A percentile compares a stretch with the other conserved stretches of the same genome.
phyloP scores from a whole-genome alignment of 2,888 invertebrate species.

The Trichacis sp. region DNA sequence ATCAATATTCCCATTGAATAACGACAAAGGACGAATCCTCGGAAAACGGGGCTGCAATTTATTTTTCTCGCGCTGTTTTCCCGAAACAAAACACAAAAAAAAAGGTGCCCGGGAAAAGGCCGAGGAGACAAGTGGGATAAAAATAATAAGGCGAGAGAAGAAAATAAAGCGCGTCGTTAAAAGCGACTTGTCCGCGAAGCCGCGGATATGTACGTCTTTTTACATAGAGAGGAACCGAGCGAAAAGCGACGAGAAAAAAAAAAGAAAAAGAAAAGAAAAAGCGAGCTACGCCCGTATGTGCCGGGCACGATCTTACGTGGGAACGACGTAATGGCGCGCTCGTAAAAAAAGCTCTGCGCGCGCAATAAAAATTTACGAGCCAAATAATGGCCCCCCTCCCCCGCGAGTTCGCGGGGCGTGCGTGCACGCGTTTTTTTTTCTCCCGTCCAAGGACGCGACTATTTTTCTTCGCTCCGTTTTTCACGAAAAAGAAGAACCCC shows the following conservation, averaged over 20 bases:
- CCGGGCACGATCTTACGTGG: conserved; percentile 51
- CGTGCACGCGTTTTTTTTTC: conserved; percentile 14
- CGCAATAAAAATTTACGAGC: conserved; percentile 63
- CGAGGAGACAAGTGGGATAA: conserved; percentile 14
- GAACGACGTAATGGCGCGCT: conserved; percentile 56
- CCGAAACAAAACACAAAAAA: conserved; percentile 4
- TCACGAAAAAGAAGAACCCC: not conserved
- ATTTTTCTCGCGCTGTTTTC: conserved; percentile 8
- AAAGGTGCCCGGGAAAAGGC: conserved; percentile 4
- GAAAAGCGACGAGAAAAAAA: conserved; percentile 6
- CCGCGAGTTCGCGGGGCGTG: conserved; percentile 38
- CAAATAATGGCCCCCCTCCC: conserved; percentile 57
- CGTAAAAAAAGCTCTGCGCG: conserved; percentile 59
- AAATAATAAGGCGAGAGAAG: conserved; percentile 12
- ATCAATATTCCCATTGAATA: too few relatives aligned
- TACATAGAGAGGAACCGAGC: conserved; percentile 21
- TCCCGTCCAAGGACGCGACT: conserved; percentile 29
- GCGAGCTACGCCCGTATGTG: conserved; percentile 36
- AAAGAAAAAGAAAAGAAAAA: conserved; percentile 9
- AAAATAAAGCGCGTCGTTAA: conserved; percentile 22
- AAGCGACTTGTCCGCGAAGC: conserved; percentile 23
- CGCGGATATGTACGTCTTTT: conserved; percentile 26
- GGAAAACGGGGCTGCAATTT: too few relatives aligned
- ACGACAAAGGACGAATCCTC: too few relatives aligned
- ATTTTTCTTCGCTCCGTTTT: conserved; percentile 4